Base-by-base conservation (phyloP, 2,797 vertebrate genomes). In the Paguma larvata region DNA sequence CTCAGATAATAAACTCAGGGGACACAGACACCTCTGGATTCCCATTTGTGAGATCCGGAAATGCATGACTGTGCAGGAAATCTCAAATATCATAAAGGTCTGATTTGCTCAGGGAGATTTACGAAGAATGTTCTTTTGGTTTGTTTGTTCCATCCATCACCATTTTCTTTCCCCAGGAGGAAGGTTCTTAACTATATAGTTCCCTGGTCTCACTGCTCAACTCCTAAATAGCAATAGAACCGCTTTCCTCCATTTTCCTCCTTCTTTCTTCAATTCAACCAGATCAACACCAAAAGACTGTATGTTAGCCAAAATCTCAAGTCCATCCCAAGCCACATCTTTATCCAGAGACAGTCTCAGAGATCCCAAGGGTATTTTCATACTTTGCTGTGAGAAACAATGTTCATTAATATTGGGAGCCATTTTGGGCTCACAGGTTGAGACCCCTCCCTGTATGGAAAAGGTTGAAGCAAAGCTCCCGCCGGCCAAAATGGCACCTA, bases 1-100 rank as follows among this genome's bases (percentile, higher is more conserved):
- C 67, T 94, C 94, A 16, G 30, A 75, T 15, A 77, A 85, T 92
- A 95, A 97, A 93, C 32, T 73, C 59, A 77, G n/a, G 41, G 9
- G 21, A 73, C 44, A 85, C 10, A 78, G n/a, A 44, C 16, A 75
- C 32, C 51, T 94, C 15, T 80, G 23, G 18, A 19, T 85, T 94
- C 51, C 73, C 27, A 51, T 59, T 90, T 82, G 30, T 27, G 19
- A 92, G 27, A 90, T 87, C 27, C 9, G 75, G 27, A 79, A 85
- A 56, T 15, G 8, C 70, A 75, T 65, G 48, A 78, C 27, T 86
- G 5, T 32, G 1, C 25, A 32, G 23, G 59, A 67, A 32, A 89
- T 38, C 38, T 85, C 46, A 48, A 16, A 65, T 34, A 73, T 19
- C 32, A 72, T 4, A 87, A 84, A 48, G 1, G 41, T 2, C 18